Conservation (phyloP, 2,888 invertebrate genomes). For the Acronicta psi region DNA sequence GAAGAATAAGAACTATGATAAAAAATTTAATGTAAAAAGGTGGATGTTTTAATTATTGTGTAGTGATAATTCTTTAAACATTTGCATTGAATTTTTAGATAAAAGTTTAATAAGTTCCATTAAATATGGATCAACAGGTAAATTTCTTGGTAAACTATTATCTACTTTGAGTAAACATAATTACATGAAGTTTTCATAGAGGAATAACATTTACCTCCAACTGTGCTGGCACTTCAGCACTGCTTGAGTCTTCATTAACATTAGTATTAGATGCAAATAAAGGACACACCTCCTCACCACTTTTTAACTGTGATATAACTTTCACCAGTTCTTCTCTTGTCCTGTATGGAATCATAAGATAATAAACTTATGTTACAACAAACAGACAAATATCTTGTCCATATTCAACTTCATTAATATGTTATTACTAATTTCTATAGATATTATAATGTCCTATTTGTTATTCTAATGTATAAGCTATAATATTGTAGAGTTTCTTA, state of each 20-base stretch:
- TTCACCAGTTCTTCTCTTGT: conserved; percentile 94
- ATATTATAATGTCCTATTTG: too few species aligned
- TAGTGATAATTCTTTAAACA: neutral
- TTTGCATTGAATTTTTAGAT: too few species aligned
- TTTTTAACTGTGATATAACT: conserved; percentile 93
- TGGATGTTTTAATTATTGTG: neutral
- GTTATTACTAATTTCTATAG: too few species aligned
- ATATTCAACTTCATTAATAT: too few species aligned
- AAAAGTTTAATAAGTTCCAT: too few species aligned
- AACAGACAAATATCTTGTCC: too few species aligned
- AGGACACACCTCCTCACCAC: conserved; percentile 91
- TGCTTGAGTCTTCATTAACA: conserved; percentile 83
- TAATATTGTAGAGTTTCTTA: too few species aligned
- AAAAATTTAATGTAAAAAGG: neutral
- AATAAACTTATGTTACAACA: neutral
- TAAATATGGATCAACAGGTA: neutral
- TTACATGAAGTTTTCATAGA: neutral
- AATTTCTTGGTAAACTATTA: too few species aligned
- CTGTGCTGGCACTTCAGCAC: conserved; percentile 71
- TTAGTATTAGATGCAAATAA: conserved; percentile 70
- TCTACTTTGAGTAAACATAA: too few species aligned
- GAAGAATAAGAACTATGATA: neutral
- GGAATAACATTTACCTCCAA: conserved; percentile 35
- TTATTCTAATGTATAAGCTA: too few species aligned
- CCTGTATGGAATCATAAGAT: conserved; percentile 83